Evolutionary conservation across 2,888 invertebrate species (phyloP), one percentile per base, ranked within the genome.

Genomic region (Parnassius apollo): DNA sequence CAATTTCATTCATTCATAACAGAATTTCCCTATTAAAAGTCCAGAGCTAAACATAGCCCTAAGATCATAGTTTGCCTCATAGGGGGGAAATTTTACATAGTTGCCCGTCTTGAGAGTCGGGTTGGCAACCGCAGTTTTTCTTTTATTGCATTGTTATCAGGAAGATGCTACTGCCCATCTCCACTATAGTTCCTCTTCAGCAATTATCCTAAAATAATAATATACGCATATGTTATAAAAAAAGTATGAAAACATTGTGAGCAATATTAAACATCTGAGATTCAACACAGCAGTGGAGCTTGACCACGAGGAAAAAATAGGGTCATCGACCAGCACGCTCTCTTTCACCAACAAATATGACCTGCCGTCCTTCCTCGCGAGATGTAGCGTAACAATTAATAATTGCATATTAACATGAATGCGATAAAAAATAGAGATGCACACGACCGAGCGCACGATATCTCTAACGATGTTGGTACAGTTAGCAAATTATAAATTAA

Each of bases 401-500:
- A 77, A 80, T 80, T 76, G 72, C 75, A 70, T 68, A 74, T 72
- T 73, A 75, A 64, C 73, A 71, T 68, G 71, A 64, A 44, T 63
- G 64, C 72, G 69, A 72, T 72, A 74, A 78, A 76, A 78, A 76
- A 76, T 72, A 72, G 75, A 73, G 73, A 78, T 78, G 77, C 81
- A 80, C 82, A 74, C 76, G 77, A 80, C 81, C 82, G 81, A 75
- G 66, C 71, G 71, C 67, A 68, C 68, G 65, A 67, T 66, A 68
- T 72, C 49, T 48, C 18, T 51, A 57, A 22, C 57, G 11, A 42
- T 54, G n/a, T 25, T 8, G 4, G 51, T 45, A 55, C 62, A 18
- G 62, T 45, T 45, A 58, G n/a, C 13, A 69, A 13, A 3, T 49
- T 49, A 13, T 7, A 69, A 35, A 35, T 35, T 35, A 4, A 35